Conservation (phyloP, 2,113 vertebrate species). For the Herpailurus yagouaroundi region DNA sequence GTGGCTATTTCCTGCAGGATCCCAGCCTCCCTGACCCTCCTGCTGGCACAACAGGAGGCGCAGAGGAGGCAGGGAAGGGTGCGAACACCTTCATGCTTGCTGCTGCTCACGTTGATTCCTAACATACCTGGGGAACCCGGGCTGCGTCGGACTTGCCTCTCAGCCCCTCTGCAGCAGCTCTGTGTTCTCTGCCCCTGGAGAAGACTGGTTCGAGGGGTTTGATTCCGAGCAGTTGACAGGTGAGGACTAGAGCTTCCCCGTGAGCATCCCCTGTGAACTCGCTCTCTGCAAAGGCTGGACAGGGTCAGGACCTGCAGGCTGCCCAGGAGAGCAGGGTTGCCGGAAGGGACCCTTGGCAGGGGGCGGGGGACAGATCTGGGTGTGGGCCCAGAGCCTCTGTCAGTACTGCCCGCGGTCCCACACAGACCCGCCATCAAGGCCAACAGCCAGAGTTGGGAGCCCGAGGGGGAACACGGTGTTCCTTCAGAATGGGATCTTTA, state of each 20-base stretch:
- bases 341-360: background rate
- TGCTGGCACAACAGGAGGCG: background rate
- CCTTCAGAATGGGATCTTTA: background rate
- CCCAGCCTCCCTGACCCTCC: background rate
- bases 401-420: background rate
- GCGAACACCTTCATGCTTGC: background rate
- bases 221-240: background rate
- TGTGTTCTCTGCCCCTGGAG: background rate
- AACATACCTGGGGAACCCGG: background rate
- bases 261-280: background rate
- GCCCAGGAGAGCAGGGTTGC: background rate
- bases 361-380: fast-evolving
- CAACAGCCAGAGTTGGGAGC: background rate
- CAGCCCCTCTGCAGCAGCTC: background rate
- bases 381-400: background rate
- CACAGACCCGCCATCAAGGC: background rate
- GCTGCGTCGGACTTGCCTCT: background rate
- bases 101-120: background rate
- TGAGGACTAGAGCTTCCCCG: background rate
- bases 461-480: background rate
- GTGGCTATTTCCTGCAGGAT: background rate
- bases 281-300: background rate
- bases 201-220: background rate
- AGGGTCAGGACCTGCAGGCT: background rate
- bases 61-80: background rate